A percentile compares a stretch with the other conserved stretches of the same genome.
These are phyloP conservation scores for Prosopocoilus inquinatus DNA, from an alignment of 2,888 invertebrate genomes.

Conservation along the genomic window DNA sequence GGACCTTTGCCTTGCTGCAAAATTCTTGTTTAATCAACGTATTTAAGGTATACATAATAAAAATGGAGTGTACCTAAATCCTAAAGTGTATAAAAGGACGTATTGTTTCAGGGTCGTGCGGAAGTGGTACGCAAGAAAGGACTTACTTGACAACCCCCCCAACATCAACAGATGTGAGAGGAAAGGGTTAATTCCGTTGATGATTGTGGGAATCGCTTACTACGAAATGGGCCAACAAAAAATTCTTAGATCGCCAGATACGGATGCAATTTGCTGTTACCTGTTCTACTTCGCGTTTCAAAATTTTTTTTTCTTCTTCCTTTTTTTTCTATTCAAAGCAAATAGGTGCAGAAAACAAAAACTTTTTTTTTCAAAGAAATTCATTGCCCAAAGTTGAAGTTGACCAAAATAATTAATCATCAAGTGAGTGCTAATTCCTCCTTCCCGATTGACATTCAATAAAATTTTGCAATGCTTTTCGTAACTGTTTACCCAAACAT, in stretches of 20 bases:
- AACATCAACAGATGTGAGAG: constrained; percentile 31
- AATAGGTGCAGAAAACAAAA: too few species aligned
- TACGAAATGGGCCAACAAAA: constrained; percentile 21
- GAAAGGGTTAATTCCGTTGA: constrained; percentile 30
- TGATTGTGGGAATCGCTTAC: constrained; percentile 29
- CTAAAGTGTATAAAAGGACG: constrained; percentile 15
- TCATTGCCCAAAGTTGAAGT: too few species aligned
- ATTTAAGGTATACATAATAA: too few species aligned
- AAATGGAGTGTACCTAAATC: too few species aligned
- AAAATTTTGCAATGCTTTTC: too few species aligned
- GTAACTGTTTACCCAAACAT: too few species aligned
- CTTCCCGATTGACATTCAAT: too few species aligned
- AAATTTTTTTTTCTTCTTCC: not conserved
- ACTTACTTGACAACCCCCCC: constrained; percentile 26
- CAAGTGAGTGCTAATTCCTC: too few species aligned
- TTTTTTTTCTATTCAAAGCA: not conserved
- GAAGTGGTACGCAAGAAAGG: constrained; percentile 26
- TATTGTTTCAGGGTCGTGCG: constrained; percentile 21
- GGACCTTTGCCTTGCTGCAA: too few species aligned
- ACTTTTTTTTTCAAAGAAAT: too few species aligned
- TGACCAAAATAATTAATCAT: too few species aligned
- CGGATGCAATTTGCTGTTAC: constrained; percentile 18
- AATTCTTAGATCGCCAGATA: constrained; percentile 20
- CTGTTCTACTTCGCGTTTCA: constrained; percentile 7
- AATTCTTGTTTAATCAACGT: too few species aligned